Conservation (phyloP, 2,797 vertebrate genomes). For the Rhodeus uyekii region DNA sequence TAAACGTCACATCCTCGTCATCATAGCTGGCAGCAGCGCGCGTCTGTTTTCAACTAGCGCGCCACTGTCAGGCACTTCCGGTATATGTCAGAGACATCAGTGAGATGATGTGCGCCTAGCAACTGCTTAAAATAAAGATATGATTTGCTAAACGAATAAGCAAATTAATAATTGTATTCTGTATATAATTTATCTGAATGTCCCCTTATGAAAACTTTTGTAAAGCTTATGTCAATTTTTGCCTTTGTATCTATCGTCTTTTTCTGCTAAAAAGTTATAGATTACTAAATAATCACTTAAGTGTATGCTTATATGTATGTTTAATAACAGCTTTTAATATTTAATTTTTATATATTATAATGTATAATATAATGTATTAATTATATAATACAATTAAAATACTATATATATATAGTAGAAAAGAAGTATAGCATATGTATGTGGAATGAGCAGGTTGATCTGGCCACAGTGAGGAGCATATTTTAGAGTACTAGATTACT, state of each 20-base stretch:
- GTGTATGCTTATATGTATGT: too few relatives aligned
- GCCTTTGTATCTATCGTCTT: not conserved
- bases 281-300: not conserved
- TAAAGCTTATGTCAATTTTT: not conserved
- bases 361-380: too few relatives aligned
- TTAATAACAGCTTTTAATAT: not conserved
- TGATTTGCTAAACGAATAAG: not conserved
- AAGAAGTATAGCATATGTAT: too few relatives aligned
- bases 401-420: too few relatives aligned
- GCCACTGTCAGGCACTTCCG: conserved; percentile 66
- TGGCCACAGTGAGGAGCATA: not conserved
- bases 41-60: conserved; percentile 67
- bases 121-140: not conserved
- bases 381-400: too few relatives aligned
- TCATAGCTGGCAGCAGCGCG: not conserved
- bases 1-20: conserved; percentile 59
- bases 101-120: not conserved
- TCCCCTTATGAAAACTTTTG: not conserved
- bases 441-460: conserved; percentile 1
- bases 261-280: too few relatives aligned
- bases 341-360: too few relatives aligned
- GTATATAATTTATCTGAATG: not conserved
- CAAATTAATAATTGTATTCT: not conserved
- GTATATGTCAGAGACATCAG: not conserved
- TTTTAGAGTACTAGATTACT: not conserved